Evolutionary conservation across 2,113 vertebrate genomes (phyloP), one percentile per base, ranked within the genome.

Genomic region (Axis porcinus): DNA sequence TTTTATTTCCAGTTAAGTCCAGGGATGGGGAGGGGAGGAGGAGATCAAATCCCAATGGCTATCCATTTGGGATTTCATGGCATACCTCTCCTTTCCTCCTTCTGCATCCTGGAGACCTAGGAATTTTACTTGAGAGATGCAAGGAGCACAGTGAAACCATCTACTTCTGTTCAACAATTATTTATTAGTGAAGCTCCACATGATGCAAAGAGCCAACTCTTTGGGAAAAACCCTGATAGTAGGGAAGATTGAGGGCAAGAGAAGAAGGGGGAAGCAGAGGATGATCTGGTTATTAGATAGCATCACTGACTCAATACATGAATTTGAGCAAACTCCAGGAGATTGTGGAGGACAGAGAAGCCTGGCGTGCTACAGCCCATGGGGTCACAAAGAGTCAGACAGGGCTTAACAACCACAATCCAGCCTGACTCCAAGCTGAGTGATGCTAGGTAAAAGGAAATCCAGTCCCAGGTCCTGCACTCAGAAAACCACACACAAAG

Each of bases 161-260:
- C 86, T 40, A 19, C 19, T 91, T 78, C 30, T 2, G 30, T 23
- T 82, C 43, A 12, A 33, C 33, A 17, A 60, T 83, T 54, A 70
- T 97, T 96, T 97, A 95, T 89, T 94, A 84, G 78, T 43, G 40
- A 74, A 74, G 40, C 36, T 74, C 70, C 70, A 43, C 36, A 23
- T 74, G 6, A 43, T 76, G 23, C 67, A 40, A 70, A 70, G n/a
- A 70, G 67, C 19, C n/a, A 70, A 40, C 19, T 70, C 67, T 70
- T 70, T 70, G 67, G 67, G 23, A 76, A 76, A 76, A 40, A 43
- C 70, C 23, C 40, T 27, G 40, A 76, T 76, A 43, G 36, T 25
- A 76, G 23, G 36, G 25, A 76, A 43, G 70, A 76, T 2, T 76
- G 36, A 43, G 40, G 70, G 36, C 70, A 76, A 43, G 40, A 43